Evolutionary conservation across 2,888 invertebrate genomes (phyloP).

Genomic region (Amphipyra berbera): DNA sequence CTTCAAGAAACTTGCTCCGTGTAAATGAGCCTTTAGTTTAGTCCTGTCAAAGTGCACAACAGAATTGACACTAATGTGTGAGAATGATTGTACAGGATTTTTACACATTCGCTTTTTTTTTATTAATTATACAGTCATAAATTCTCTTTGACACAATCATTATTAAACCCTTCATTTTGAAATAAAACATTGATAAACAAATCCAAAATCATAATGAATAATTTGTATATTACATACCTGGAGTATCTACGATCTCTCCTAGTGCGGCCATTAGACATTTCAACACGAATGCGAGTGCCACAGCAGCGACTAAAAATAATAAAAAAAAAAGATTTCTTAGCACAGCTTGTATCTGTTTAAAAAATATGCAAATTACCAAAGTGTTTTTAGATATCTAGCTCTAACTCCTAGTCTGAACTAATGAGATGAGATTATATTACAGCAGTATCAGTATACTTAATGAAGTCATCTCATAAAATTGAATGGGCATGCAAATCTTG

Average conservation of each 20-base stretch:
- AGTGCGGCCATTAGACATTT: constrained; percentile 97
- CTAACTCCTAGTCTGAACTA: background rate
- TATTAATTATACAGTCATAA: background rate
- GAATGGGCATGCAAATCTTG: too few species aligned
- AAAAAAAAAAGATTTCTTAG: constrained; percentile 2
- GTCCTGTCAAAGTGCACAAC: too few species aligned
- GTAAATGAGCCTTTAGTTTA: too few species aligned
- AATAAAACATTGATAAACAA: constrained; percentile 31
- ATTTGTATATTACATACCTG: constrained; percentile 56
- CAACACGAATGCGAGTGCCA: constrained; percentile 96
- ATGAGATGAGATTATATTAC: too few species aligned
- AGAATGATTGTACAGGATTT: background rate
- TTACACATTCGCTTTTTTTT: background rate
- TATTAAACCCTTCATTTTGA: constrained; percentile 16
- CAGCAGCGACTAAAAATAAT: constrained; percentile 93
- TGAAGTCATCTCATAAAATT: too few species aligned
- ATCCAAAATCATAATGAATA: constrained; percentile 17
- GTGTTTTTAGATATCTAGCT: background rate
- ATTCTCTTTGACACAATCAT: constrained; percentile 12
- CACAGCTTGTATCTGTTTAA: background rate
- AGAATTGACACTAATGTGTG: too few species aligned
- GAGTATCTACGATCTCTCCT: constrained; percentile 91
- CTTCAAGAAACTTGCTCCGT: too few species aligned
- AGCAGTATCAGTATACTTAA: too few species aligned
- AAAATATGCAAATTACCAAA: background rate